Evolutionary conservation across 2,797 vertebrate genomes (phyloP), one percentile per base, ranked within the genome.

Genomic region (Rallus crepitans): DNA sequence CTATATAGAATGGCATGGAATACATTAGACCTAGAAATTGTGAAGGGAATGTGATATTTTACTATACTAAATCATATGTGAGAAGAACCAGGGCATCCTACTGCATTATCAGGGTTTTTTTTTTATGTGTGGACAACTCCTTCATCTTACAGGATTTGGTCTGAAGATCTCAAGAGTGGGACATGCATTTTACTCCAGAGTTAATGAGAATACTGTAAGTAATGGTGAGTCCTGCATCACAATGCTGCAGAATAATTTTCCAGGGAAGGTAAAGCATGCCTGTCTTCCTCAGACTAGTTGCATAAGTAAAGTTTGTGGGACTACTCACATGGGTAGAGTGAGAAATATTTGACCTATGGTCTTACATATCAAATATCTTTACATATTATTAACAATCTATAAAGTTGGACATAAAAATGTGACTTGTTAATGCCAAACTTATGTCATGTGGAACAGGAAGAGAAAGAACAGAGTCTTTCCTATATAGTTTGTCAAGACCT

Each of bases 391-490:
- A 97, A 90, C 87, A 94, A 95, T 95, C 93, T 96, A 95, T 96
- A 93, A 97, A 96, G 76, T 76, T 95, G 88, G 91, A 96, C 64
- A 63, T 95, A 93, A 97, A 94, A 97, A 86, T 77, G 66, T 93
- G 90, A 93, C 87, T 92, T 92, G 53, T 71, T 95, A 97, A 96
- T 96, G 97, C 96, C 97, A 97, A 97, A 96, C 91, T 96, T 96
- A 93, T 95, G 97, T 97, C 95, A 96, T 48, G 56, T 90, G 55
- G 77, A 96, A 97, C 50, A 96, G 71, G 83, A 96, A 93, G 95
- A 97, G 93, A 90, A 96, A 96, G 88, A 96, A 91, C 89, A 97
- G 97, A 96, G 90, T 96, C 90, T 92, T 97, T 97, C 80, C 91
- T 96, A 76, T 82, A 82, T 15, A 30, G 50, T 94, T 97, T 96